phyloP scores from a whole-genome alignment of 2,888 invertebrate genomes.

The Leptodirus hochenwartii region DNA sequence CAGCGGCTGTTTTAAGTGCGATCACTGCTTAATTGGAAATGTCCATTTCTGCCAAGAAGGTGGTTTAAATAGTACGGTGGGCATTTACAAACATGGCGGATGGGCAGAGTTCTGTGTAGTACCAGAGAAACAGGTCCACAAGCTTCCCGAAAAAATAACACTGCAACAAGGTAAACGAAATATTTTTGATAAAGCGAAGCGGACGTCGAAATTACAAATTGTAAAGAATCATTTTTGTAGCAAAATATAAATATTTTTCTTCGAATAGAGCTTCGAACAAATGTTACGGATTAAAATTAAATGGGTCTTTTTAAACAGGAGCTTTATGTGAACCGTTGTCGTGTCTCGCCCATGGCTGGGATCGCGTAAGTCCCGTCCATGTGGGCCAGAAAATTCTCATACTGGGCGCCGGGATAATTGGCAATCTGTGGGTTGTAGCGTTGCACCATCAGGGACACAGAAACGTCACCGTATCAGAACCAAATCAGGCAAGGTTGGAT shows the following conservation, averaged over 20 bases:
- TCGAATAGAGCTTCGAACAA: too few species aligned
- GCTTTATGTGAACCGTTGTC: conserved; percentile 51
- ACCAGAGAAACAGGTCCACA: conserved; percentile 40
- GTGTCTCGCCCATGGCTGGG: conserved; percentile 50
- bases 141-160: conserved; percentile 35
- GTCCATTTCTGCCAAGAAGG: conserved; percentile 44
- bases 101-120: conserved; percentile 47
- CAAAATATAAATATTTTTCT: too few species aligned
- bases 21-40: conserved; percentile 38
- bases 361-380: conserved; percentile 38
- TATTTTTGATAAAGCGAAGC: neutral
- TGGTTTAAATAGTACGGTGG: conserved; percentile 43
- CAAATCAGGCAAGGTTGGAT: conserved; percentile 32
- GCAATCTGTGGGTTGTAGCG: conserved; percentile 45
- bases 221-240: neutral
- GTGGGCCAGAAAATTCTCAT: conserved; percentile 43
- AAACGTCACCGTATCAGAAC: conserved; percentile 50
- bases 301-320: conserved; percentile 25
- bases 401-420: conserved; percentile 55
- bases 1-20: conserved; percentile 42
- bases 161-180: conserved; percentile 34
- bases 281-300: neutral
- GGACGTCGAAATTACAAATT: neutral
- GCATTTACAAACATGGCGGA: conserved; percentile 46
- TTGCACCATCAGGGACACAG: conserved; percentile 50